phyloP scores from a whole-genome alignment of 1,140 invertebrate genomes.

The Leucophenga varia region DNA sequence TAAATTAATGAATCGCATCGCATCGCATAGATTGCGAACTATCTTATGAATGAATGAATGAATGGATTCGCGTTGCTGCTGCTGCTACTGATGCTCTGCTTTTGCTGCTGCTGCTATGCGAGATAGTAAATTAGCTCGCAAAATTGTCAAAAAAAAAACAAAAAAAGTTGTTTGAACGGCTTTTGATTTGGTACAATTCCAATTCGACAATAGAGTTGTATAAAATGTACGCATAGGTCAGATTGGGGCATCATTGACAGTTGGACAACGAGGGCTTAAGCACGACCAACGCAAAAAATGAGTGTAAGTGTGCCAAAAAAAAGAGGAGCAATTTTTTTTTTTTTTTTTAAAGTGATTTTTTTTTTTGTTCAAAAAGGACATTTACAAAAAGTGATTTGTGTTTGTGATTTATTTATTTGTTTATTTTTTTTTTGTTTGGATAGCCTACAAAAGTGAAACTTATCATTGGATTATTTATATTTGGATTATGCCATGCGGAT shows the following conservation, averaged over 20 bases:
- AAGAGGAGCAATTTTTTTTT: not conserved
- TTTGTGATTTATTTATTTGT: conserved; percentile 3
- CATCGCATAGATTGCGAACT: too few species aligned
- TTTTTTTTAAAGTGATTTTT: not conserved
- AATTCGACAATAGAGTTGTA: conserved; percentile 34
- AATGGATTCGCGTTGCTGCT: too few species aligned
- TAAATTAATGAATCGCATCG: too few species aligned
- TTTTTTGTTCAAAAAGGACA: not conserved
- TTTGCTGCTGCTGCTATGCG: too few species aligned
- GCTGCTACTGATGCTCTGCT: too few species aligned
- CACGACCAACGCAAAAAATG: conserved; percentile 52
- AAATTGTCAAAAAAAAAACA: not conserved
- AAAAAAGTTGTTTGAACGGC: conserved; percentile 12
- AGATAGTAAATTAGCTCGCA: too few species aligned
- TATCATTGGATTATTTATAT: conserved; percentile 27
- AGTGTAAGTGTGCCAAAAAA: conserved; percentile 34
- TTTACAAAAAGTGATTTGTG: conserved; percentile 1
- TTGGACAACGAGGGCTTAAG: conserved; percentile 52
- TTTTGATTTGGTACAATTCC: conserved; percentile 11
- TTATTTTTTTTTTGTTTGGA: conserved; percentile 8
- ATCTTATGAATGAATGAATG: not conserved
- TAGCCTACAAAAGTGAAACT: conserved; percentile 28
- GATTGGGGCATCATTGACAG: conserved; percentile 43
- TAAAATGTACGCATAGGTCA: conserved; percentile 46
- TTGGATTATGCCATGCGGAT: conserved; percentile 34